Evolutionary conservation across 2,888 invertebrate genomes (phyloP).

Genomic region (Rhodophaea formosa): DNA sequence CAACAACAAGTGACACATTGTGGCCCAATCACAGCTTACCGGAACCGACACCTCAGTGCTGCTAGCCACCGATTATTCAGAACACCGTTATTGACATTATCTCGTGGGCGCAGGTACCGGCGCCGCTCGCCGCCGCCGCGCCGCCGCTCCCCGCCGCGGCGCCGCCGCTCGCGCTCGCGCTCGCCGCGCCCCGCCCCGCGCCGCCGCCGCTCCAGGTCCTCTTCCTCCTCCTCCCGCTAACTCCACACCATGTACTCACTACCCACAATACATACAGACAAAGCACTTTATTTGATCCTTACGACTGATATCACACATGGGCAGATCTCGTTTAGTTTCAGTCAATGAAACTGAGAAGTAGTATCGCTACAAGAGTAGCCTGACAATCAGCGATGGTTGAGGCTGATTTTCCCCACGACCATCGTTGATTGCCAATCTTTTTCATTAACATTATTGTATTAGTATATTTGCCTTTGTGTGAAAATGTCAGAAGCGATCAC

Average conservation of each 20-base stretch:
- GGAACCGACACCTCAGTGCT: too few species aligned
- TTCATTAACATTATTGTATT: background rate
- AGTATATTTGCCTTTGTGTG: background rate
- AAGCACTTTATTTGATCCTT: conserved; percentile 11
- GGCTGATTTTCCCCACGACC: too few species aligned
- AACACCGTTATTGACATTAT: too few species aligned
- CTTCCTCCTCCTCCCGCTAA: conserved; percentile 87
- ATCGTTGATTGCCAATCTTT: too few species aligned
- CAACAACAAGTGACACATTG: too few species aligned
- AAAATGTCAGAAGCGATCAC: background rate
- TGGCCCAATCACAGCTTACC: too few species aligned
- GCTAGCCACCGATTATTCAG: too few species aligned
- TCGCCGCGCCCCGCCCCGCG: conserved; percentile 83
- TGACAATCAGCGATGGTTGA: too few species aligned
- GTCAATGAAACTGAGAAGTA: too few species aligned
- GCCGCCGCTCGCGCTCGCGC: conserved; percentile 83
- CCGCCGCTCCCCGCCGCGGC: conserved; percentile 81
- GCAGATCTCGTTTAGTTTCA: conserved; percentile 12
- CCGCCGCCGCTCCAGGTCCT: conserved; percentile 86
- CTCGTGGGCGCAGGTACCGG: conserved; percentile 75
- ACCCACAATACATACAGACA: conserved; percentile 17
- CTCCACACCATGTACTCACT: conserved; percentile 22
- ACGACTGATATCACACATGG: conserved; percentile 29
- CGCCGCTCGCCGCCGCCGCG: conserved; percentile 79
- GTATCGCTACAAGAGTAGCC: too few species aligned